These are phyloP conservation scores for Acheta domesticus DNA, from an alignment of 2,888 invertebrate genomes.

Conservation along the genomic window DNA sequence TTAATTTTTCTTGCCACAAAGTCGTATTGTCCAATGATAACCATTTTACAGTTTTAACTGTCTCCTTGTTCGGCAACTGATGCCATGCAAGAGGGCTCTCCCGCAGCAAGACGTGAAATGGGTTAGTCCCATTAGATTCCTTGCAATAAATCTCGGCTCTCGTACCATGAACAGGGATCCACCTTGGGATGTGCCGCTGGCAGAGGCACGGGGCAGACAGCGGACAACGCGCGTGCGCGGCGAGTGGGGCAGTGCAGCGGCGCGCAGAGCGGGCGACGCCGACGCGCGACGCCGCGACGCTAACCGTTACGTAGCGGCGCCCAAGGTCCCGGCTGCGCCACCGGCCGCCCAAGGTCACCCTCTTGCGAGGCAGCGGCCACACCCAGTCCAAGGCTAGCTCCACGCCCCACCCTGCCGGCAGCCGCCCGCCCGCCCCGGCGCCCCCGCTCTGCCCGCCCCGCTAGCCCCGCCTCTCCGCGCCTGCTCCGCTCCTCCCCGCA, in stretches of 20 bases:
- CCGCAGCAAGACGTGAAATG: too few species aligned
- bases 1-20: too few species aligned
- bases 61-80: too few species aligned
- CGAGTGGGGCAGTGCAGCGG: neutral
- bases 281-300: neutral
- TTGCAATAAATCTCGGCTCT: too few species aligned
- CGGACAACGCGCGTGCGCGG: too few species aligned
- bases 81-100: too few species aligned
- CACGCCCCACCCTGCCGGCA: neutral
- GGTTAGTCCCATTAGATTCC: too few species aligned
- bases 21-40: too few species aligned
- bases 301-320: constrained; percentile 6
- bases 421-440: neutral
- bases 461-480: neutral
- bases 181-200: too few species aligned
- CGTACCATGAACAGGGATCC: too few species aligned
- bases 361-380: neutral
- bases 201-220: too few species aligned
- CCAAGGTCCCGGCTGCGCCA: constrained; percentile 1
- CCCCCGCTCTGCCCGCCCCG: neutral
- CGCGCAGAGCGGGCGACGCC: neutral
- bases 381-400: neutral
- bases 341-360: neutral
- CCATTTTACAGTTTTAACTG: too few species aligned
- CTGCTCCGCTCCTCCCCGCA: neutral